A percentile compares a stretch with the other conserved stretches of the same genome.
These are phyloP conservation scores for Melitaea cinxia DNA, from an alignment of 1,140 invertebrate genomes.

Conservation along the genomic window DNA sequence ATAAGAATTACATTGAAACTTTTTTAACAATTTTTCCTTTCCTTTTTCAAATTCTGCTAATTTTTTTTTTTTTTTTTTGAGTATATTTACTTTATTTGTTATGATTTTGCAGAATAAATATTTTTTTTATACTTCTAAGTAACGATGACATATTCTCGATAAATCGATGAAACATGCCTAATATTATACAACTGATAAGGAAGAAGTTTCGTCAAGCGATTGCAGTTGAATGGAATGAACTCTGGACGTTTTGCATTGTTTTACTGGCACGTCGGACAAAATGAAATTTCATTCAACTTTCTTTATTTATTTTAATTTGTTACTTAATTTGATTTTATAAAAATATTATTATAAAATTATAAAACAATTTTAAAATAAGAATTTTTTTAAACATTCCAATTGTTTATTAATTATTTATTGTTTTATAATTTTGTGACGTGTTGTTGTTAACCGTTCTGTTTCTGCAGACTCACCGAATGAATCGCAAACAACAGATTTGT, in stretches of 20 bases:
- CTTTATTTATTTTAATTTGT: too few relatives aligned
- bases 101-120: neutral
- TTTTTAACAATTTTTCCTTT: neutral
- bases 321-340: too few relatives aligned
- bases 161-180: neutral
- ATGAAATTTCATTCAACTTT: too few relatives aligned
- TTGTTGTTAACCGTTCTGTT: too few relatives aligned
- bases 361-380: too few relatives aligned
- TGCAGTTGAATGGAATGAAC: neutral
- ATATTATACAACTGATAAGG: neutral
- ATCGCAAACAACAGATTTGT: too few relatives aligned
- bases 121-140: neutral
- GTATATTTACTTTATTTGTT: neutral
- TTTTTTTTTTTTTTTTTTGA: neutral
- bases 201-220: neutral
- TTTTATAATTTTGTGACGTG: too few relatives aligned
- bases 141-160: neutral
- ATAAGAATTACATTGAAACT: neutral
- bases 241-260: neutral
- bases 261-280: neutral
- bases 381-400: too few relatives aligned
- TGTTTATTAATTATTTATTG: too few relatives aligned
- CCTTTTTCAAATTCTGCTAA: neutral
- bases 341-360: too few relatives aligned
- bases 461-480: too few relatives aligned